phyloP scores from a whole-genome alignment of 2,113 vertebrate genomes.

The Calyptommatus sinebrachiatus region DNA sequence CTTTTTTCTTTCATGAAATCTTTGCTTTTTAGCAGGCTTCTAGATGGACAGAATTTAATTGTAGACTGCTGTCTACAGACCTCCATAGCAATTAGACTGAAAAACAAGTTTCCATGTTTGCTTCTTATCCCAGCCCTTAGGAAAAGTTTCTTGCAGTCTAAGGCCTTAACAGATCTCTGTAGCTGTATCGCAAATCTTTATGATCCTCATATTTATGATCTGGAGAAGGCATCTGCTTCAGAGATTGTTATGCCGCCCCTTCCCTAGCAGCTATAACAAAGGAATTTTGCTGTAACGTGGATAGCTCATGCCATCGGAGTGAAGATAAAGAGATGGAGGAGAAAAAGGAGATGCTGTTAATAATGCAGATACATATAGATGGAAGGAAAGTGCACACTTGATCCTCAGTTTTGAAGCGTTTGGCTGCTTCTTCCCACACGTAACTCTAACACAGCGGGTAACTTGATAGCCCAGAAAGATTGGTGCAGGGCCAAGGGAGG shows the following conservation, averaged over 20 bases:
- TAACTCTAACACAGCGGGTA: conserved; percentile 73
- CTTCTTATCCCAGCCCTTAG: not conserved
- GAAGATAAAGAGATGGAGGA: not conserved
- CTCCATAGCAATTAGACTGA: not conserved
- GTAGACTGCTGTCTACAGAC: not conserved
- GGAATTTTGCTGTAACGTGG: conserved; percentile 67
- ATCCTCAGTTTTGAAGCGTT: conserved; percentile 70
- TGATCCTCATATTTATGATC: rapidly evolving
- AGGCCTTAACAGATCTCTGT: not conserved
- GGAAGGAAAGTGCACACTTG: conserved; percentile 67
- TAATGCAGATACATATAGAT: conserved; percentile 71
- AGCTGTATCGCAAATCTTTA: not conserved
- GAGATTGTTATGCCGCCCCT: not conserved
- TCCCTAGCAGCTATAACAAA: conserved; percentile 56
- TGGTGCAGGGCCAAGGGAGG: conserved; percentile 77
- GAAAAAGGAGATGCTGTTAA: conserved; percentile 64
- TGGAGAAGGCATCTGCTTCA: not conserved
- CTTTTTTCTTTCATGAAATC: no score
- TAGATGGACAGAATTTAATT: not conserved
- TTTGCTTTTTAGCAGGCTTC: not conserved
- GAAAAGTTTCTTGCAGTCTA: not conserved
- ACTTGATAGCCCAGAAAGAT: conserved; percentile 70
- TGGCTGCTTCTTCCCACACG: conserved; percentile 69
- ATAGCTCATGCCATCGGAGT: conserved; percentile 46
- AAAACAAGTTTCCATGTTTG: not conserved